A percentile compares a stretch with the other conserved stretches of the same genome.
phyloP scores from a whole-genome alignment of 2,113 vertebrate genomes.

The Bothrops jararaca region DNA sequence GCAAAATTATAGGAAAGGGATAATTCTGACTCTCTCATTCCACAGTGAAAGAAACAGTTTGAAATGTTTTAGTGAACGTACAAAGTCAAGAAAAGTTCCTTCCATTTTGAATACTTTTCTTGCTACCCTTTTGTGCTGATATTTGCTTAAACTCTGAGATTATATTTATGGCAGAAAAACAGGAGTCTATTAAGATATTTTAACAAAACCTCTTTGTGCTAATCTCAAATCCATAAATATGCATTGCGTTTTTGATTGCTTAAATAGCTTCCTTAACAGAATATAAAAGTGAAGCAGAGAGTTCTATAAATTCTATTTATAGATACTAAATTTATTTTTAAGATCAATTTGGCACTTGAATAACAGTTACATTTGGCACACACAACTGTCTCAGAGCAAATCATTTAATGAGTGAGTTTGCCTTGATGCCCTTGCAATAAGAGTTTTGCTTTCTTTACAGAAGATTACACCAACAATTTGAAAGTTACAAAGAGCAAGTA shows the following conservation, averaged over 20 bases:
- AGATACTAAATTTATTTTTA: not conserved
- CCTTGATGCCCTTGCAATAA: slow-evolving; percentile 43
- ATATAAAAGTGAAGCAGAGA: slow-evolving; percentile 7
- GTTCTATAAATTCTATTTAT: not conserved
- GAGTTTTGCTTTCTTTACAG: slow-evolving; percentile 71
- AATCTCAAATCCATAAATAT: not conserved
- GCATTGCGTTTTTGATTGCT: not conserved
- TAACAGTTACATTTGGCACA: slow-evolving; percentile 4
- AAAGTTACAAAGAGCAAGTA: slow-evolving; percentile 99
- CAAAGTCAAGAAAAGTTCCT: not conserved
- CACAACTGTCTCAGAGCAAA: slow-evolving; percentile 7
- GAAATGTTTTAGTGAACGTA: not conserved
- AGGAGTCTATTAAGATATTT: not conserved
- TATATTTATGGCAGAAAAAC: not conserved
- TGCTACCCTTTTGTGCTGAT: not conserved
- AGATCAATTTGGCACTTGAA: not conserved
- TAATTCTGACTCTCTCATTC: not conserved
- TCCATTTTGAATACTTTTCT: not conserved
- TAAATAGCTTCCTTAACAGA: not conserved
- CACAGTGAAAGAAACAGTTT: not conserved
- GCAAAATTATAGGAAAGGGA: not conserved
- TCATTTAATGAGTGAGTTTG: not conserved
- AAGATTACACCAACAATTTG: slow-evolving; percentile 97
- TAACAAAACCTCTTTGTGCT: not conserved
- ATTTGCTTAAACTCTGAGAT: not conserved